Evolutionary conservation across 2,888 invertebrate genomes (phyloP).

Genomic region (Sabellastarte sp.): DNA sequence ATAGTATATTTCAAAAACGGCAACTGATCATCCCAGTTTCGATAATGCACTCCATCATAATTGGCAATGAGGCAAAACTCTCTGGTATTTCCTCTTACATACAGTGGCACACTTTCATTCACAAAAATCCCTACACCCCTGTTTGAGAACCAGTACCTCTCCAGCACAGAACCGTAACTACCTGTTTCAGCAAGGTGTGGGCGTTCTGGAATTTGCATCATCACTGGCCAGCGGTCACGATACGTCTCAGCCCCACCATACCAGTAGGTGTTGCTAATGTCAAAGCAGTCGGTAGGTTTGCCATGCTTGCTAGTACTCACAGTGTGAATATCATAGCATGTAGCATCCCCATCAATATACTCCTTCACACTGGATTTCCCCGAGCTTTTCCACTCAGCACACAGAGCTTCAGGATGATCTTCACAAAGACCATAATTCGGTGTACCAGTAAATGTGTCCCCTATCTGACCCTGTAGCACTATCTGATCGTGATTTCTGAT

Average conservation of each 20-base stretch:
- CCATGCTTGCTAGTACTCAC: background rate
- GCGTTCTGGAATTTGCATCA: background rate
- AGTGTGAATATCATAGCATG: background rate
- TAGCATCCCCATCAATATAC: background rate
- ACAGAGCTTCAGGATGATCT: too few species aligned
- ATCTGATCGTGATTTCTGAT: too few species aligned
- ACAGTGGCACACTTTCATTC: background rate
- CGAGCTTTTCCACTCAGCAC: background rate
- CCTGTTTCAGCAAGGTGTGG: background rate
- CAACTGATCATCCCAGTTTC: background rate
- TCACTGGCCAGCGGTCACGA: background rate
- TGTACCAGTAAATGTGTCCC: too few species aligned
- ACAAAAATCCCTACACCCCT: background rate
- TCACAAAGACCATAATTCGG: too few species aligned
- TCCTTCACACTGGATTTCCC: background rate
- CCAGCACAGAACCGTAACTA: background rate
- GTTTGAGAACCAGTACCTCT: constrained; percentile 1
- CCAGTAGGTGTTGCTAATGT: background rate
- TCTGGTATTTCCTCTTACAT: background rate
- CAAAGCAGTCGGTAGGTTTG: background rate
- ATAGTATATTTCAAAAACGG: background rate
- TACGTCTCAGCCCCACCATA: constrained; percentile 1
- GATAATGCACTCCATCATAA: background rate
- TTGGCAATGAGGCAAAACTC: background rate
- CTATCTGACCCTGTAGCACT: too few species aligned